phyloP scores from a whole-genome alignment of 2,113 vertebrate genomes.

The Diphyllodes magnificus region DNA sequence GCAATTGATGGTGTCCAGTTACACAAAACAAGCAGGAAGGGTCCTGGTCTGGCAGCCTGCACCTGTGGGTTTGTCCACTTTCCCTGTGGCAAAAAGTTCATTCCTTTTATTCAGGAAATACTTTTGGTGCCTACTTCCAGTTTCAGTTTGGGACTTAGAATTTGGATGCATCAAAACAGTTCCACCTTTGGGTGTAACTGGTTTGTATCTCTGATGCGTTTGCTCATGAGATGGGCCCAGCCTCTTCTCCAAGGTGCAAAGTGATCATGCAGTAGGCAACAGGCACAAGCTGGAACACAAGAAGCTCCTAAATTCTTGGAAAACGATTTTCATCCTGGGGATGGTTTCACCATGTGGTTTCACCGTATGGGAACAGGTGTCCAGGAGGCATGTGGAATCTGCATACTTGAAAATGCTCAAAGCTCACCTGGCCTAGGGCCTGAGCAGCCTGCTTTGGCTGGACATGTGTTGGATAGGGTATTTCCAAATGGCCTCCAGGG shows the following conservation, averaged over 20 bases:
- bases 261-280: neutral
- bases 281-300: neutral
- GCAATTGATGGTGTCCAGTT: neutral
- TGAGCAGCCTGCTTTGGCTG: neutral
- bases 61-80: accelerated
- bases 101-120: neutral
- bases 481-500: neutral
- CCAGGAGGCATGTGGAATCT: neutral
- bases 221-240: neutral
- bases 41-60: neutral
- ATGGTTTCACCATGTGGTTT: neutral
- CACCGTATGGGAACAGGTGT: neutral
- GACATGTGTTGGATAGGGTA: neutral
- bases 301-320: neutral
- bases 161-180: neutral
- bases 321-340: neutral
- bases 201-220: neutral
- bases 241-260: neutral
- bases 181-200: neutral
- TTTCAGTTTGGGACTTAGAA: neutral
- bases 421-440: neutral
- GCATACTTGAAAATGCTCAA: neutral
- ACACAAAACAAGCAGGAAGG: neutral
- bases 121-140: neutral
- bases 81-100: neutral